Conservation (phyloP, 1,140 invertebrate species). For the Drosophila sucinea region DNA sequence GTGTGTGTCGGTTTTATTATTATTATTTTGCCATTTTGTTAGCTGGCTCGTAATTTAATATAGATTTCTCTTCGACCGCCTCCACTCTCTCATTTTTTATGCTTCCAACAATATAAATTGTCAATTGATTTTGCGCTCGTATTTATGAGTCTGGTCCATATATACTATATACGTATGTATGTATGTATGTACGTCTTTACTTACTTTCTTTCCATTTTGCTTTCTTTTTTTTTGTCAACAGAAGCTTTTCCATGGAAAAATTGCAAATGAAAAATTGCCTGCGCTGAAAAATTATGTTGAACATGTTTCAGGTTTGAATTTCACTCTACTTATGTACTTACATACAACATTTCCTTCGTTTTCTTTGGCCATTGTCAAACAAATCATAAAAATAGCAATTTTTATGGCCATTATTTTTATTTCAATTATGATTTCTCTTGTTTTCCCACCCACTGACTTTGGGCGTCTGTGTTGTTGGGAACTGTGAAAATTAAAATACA, state of each 20-base stretch:
- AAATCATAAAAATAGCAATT: constrained; percentile 68
- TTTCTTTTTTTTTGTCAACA: constrained; percentile 26
- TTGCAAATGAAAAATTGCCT: constrained; percentile 49
- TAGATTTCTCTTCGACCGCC: constrained; percentile 54
- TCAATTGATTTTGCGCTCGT: constrained; percentile 77
- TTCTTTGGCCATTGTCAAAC: constrained; percentile 55
- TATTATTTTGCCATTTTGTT: constrained; percentile 74
- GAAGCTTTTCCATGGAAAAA: constrained; percentile 29
- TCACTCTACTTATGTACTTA: neutral
- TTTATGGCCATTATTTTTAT: constrained; percentile 63
- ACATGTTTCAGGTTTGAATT: constrained; percentile 13
- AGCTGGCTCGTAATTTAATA: constrained; percentile 73
- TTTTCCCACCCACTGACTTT: neutral
- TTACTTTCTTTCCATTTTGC: constrained; percentile 45
- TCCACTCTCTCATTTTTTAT: constrained; percentile 59
- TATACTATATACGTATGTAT: constrained; percentile 10
- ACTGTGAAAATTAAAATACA: constrained; percentile 64
- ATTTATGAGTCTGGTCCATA: constrained; percentile 64
- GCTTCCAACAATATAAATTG: constrained; percentile 74
- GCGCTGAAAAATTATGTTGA: constrained; percentile 12
- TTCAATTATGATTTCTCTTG: constrained; percentile 63
- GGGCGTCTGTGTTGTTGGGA: neutral
- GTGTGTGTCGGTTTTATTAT: constrained; percentile 54
- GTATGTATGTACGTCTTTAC: constrained; percentile 13
- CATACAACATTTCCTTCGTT: constrained; percentile 20